Evolutionary conservation across 2,113 vertebrate genomes (phyloP).

Genomic region (Pyrgilauda ruficollis): DNA sequence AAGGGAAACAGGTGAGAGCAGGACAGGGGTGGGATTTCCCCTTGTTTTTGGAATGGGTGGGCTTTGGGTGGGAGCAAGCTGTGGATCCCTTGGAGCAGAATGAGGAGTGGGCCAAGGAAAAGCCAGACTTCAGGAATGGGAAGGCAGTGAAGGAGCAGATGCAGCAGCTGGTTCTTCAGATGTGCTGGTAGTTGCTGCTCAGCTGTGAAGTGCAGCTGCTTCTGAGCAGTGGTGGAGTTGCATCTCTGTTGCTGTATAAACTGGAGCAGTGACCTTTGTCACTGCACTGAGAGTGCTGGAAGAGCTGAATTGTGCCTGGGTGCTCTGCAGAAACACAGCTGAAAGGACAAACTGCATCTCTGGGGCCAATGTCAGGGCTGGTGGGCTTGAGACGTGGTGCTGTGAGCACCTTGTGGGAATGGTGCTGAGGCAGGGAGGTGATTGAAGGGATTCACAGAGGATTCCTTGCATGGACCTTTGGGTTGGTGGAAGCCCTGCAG

Average conservation of each 20-base stretch:
- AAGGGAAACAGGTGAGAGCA: constrained; percentile 90
- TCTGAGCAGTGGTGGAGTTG: background rate
- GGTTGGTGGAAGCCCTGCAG: background rate
- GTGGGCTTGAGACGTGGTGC: background rate
- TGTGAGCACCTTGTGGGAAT: fast-evolving
- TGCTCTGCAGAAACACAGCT: background rate
- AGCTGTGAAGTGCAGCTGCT: background rate
- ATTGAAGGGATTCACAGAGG: background rate
- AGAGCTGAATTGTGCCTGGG: fast-evolving
- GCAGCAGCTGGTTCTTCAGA: background rate
- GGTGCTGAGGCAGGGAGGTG: background rate
- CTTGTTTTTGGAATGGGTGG: background rate
- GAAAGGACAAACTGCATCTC: background rate
- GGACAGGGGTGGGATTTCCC: background rate
- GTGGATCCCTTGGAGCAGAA: background rate
- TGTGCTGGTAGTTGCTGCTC: background rate
- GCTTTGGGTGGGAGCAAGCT: background rate
- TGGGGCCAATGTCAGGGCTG: background rate
- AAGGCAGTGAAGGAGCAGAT: background rate
- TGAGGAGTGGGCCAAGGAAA: background rate
- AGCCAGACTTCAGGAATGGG: background rate
- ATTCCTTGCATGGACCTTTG: background rate
- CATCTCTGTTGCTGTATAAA: fast-evolving
- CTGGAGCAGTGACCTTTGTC: background rate
- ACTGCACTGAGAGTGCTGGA: background rate